Evolutionary conservation across 2,113 vertebrate species (phyloP).

Genomic region (Corythaeola cristata): DNA sequence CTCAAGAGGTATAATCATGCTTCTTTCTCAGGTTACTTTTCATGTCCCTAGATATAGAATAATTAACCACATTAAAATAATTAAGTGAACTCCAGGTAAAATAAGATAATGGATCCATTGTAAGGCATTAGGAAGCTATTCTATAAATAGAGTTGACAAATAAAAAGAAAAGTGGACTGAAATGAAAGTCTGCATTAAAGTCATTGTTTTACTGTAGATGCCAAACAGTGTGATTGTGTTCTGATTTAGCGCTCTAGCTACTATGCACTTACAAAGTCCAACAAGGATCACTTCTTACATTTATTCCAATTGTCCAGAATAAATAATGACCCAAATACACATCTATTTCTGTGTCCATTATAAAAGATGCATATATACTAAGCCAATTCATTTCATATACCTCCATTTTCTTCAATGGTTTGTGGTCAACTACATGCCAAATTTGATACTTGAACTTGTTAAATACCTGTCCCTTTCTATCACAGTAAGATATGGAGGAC

Average conservation of each 20-base stretch:
- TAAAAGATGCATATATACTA: not conserved
- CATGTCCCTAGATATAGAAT: not conserved
- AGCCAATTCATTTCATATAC: not conserved
- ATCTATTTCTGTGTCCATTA: not conserved
- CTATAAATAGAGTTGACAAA: not conserved
- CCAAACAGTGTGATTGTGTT: not conserved
- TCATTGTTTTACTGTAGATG: not conserved
- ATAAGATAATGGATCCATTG: not conserved
- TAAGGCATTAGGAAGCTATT: not conserved
- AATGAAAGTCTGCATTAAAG: not conserved
- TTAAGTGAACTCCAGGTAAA: not conserved
- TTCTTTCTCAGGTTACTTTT: not conserved
- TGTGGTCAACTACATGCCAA: not conserved
- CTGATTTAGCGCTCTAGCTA: not conserved
- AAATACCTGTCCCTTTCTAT: not conserved
- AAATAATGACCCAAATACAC: not conserved
- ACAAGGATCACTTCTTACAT: not conserved
- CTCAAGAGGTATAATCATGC: slow-evolving; percentile 76
- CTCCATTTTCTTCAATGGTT: not conserved
- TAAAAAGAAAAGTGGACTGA: not conserved
- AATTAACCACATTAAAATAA: not conserved
- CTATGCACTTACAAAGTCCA: not conserved
- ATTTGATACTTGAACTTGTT: not conserved
- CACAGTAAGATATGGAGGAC: not conserved
- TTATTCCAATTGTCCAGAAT: not conserved